A percentile compares a stretch with the other conserved stretches of the same genome.
phyloP scores from a whole-genome alignment of 2,797 vertebrate species.

The Liparis tanakae region DNA sequence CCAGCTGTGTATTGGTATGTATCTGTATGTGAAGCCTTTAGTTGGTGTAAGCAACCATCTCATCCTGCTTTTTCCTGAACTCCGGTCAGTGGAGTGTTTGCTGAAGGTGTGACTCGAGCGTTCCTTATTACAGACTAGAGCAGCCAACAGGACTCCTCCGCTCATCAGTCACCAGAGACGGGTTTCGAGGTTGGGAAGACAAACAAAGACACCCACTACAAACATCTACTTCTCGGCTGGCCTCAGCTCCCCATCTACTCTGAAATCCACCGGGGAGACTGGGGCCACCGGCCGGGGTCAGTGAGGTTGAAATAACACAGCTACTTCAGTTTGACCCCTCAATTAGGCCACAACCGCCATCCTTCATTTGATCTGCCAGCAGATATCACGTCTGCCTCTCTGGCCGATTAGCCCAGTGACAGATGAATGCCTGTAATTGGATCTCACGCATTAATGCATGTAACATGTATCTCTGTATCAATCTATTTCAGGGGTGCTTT shows the following conservation, averaged over 20 bases:
- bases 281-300: constrained; percentile 73
- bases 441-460: constrained; percentile 13
- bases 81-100: constrained; percentile 71
- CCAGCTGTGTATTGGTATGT: constrained; percentile 6
- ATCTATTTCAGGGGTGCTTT: not conserved
- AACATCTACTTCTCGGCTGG: constrained; percentile 54
- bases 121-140: constrained; percentile 60
- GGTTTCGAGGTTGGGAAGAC: constrained; percentile 67
- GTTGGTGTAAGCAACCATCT: constrained; percentile 41
- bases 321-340: constrained; percentile 74
- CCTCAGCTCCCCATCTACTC: constrained; percentile 44
- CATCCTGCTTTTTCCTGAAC: constrained; percentile 50
- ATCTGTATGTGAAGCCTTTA: constrained; percentile 32
- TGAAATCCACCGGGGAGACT: constrained; percentile 46
- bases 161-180: constrained; percentile 79
- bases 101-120: constrained; percentile 76
- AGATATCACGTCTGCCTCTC: constrained; percentile 57
- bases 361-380: constrained; percentile 75
- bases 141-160: constrained; percentile 51
- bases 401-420: constrained; percentile 45
- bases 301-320: constrained; percentile 80
- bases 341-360: constrained; percentile 67
- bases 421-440: constrained; percentile 33
- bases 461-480: constrained; percentile 2
- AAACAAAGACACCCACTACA: constrained; percentile 79